A percentile compares a stretch with the other conserved stretches of the same genome.
These are phyloP conservation scores for Hypotaenidia okinawae DNA, from an alignment of 2,797 vertebrate species.

Conservation along the genomic window DNA sequence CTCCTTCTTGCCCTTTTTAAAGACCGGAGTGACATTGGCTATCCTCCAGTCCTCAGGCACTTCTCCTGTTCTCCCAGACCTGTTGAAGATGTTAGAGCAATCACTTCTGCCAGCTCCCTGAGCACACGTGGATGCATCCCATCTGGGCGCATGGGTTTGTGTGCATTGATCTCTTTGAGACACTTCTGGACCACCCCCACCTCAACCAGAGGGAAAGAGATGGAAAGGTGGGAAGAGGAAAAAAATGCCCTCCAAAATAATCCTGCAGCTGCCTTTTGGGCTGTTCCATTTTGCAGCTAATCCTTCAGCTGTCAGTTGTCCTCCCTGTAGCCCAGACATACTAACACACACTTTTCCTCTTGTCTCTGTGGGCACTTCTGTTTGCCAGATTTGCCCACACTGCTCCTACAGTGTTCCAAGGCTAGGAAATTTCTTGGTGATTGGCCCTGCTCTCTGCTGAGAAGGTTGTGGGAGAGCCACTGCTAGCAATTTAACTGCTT, in stretches of 20 bases:
- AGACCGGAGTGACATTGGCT: no score
- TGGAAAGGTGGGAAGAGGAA: neutral
- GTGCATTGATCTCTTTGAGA: no score
- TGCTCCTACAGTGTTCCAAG: neutral
- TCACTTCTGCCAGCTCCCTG: no score
- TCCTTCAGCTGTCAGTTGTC: neutral
- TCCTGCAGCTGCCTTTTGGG: neutral
- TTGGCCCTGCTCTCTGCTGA: neutral
- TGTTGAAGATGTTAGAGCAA: no score
- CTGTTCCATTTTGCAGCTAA: neutral
- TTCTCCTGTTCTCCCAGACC: no score
- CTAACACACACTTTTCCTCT: neutral
- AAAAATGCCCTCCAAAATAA: neutral
- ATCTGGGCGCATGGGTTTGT: no score
- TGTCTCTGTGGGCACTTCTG: neutral
- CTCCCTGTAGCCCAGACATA: neutral
- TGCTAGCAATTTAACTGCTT: accelerated
- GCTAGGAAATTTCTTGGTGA: neutral
- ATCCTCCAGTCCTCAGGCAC: no score
- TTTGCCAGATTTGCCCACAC: neutral
- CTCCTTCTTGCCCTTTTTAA: no score
- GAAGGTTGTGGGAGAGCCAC: neutral
- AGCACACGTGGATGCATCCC: no score
- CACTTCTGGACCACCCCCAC: no score
- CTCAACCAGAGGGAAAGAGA: no score